A percentile compares a stretch with the other conserved stretches of the same genome.
Evolutionary conservation across 2,888 invertebrate species (phyloP).

Genomic region (Fissipunctia ypsillon): DNA sequence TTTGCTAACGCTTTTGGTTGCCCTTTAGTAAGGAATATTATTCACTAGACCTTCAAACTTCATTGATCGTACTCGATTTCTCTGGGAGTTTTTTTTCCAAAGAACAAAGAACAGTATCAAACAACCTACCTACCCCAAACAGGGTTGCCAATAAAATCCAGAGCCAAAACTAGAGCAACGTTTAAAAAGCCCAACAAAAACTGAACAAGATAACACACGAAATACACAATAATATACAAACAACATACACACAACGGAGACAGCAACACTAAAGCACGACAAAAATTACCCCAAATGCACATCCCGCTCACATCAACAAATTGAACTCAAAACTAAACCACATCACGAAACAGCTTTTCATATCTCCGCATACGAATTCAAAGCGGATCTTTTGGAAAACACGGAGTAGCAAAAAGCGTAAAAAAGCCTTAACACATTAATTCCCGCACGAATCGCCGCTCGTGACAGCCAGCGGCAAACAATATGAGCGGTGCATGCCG

Average conservation of each 20-base stretch:
- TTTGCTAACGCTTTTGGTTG: too few species aligned
- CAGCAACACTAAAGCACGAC: not conserved
- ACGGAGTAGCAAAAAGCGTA: slow-evolving; percentile 33
- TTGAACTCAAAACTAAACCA: slow-evolving; percentile 31
- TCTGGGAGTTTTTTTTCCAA: not conserved
- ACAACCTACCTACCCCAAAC: not conserved
- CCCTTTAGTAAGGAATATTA: too few species aligned
- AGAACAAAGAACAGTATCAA: too few species aligned
- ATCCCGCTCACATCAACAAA: slow-evolving; percentile 27
- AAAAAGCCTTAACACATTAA: slow-evolving; percentile 72
- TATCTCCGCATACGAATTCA: slow-evolving; percentile 34
- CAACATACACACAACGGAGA: not conserved
- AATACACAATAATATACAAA: not conserved
- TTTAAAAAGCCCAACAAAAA: not conserved
- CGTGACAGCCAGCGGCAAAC: slow-evolving; percentile 76
- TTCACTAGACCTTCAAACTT: too few species aligned
- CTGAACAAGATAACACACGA: not conserved
- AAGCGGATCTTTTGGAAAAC: slow-evolving; percentile 53
- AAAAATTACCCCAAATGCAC: not conserved
- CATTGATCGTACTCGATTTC: not conserved
- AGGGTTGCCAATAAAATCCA: not conserved
- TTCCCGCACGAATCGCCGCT: slow-evolving; percentile 68
- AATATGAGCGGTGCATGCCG: slow-evolving; percentile 74
- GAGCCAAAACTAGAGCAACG: not conserved
- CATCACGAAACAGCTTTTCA: slow-evolving; percentile 24